Evolutionary conservation across 2,797 vertebrate species (phyloP).

Genomic region (Prunella strophiata): DNA sequence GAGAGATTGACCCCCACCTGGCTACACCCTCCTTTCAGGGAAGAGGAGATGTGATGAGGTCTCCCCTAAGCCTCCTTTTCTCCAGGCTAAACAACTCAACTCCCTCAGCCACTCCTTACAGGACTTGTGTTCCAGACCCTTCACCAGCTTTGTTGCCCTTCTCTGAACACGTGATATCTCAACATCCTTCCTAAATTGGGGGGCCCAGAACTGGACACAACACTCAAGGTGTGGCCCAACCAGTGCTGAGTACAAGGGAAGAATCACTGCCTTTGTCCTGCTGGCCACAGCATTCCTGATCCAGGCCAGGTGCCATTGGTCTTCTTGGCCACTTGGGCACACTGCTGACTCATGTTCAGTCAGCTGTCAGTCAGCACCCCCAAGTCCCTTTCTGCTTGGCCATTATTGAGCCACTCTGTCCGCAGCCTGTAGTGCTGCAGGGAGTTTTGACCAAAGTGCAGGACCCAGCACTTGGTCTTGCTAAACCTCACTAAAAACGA

Average conservation of each 20-base stretch:
- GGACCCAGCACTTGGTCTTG: not conserved
- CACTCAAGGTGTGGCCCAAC: not conserved
- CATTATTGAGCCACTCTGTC: not conserved
- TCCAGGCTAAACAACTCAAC: not conserved
- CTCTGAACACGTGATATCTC: not conserved
- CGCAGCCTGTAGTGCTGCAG: not conserved
- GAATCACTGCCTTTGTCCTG: not conserved
- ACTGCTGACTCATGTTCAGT: not conserved
- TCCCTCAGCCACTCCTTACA: not conserved
- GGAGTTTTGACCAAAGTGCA: not conserved
- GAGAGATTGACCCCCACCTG: not conserved
- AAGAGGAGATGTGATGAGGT: not conserved
- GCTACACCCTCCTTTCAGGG: not conserved
- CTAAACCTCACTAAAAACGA: not conserved
- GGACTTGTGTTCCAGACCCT: not conserved
- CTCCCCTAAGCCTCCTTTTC: not conserved
- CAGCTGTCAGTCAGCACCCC: accelerated
- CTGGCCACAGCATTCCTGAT: not conserved
- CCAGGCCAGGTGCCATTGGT: not conserved
- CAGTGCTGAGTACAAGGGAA: not conserved
- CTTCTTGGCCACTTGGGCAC: not conserved
- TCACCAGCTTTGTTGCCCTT: not conserved
- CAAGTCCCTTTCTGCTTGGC: not conserved
- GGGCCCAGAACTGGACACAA: not conserved
- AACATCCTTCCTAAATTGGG: not conserved